phyloP scores from a whole-genome alignment of 64 coral and sea anemone genomes.

The Anthopleura sola region DNA sequence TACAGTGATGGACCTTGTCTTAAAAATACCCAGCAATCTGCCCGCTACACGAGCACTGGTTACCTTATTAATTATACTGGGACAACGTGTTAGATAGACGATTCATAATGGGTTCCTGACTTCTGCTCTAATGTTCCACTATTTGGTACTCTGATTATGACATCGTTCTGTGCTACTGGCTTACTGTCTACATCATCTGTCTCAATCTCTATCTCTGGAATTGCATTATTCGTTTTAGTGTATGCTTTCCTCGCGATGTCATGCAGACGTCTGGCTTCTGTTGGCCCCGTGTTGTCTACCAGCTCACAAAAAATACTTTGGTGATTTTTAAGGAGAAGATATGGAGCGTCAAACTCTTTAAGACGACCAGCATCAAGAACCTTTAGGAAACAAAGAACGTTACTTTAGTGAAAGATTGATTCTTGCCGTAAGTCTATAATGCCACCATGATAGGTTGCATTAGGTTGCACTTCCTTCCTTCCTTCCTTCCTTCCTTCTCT shows the following conservation, averaged over 20 bases:
- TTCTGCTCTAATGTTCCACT: neutral
- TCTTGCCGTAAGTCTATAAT: too few relatives aligned
- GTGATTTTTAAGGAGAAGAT: slow-evolving; percentile 30
- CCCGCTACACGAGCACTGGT: too few relatives aligned
- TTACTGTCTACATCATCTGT: neutral
- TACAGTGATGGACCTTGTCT: too few relatives aligned
- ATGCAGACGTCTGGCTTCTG: slow-evolving; percentile 11
- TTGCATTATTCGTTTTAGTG: neutral
- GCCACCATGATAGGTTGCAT: too few relatives aligned
- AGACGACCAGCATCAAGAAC: slow-evolving; percentile 54
- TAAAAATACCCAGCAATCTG: neutral
- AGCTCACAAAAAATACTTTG: neutral
- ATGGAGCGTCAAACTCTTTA: slow-evolving; percentile 44
- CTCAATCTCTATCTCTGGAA: neutral
- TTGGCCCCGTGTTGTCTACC: neutral
- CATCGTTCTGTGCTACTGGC: neutral
- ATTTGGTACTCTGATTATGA: neutral
- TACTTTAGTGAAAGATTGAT: neutral
- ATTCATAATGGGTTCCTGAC: neutral
- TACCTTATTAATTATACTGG: too few relatives aligned
- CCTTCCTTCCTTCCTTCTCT: neutral
- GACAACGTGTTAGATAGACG: neutral
- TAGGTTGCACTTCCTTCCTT: neutral
- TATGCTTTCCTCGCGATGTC: slow-evolving; percentile 5
- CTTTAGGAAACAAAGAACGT: neutral